Percentiles rank a stretch among this genome's conserved stretches.
phyloP scores from a whole-genome alignment of 2,113 vertebrate genomes.

The Hyperoodon ampullatus region DNA sequence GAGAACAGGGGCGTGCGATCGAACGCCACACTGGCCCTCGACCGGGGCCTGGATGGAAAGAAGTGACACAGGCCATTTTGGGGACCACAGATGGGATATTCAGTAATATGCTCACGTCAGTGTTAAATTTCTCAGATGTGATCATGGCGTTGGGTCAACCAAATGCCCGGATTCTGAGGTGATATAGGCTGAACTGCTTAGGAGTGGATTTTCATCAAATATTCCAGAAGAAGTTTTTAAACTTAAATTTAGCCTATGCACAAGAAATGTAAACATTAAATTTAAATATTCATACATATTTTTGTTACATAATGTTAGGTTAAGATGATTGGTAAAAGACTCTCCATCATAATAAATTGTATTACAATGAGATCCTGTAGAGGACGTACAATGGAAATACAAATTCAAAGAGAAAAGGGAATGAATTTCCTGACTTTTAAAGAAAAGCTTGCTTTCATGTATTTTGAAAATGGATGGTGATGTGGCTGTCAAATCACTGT shows the following conservation, averaged over 20 bases:
- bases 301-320: not conserved
- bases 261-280: not conserved
- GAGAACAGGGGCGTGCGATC: not conserved
- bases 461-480: not conserved
- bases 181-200: not conserved
- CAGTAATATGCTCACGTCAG: fast-evolving
- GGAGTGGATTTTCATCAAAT: not conserved
- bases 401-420: not conserved
- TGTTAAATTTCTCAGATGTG: not conserved
- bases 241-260: not conserved
- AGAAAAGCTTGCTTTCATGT: not conserved
- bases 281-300: not conserved
- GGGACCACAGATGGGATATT: not conserved
- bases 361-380: not conserved
- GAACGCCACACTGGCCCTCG: fast-evolving
- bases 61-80: not conserved
- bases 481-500: not conserved
- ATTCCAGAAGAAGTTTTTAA: not conserved
- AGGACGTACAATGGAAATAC: not conserved
- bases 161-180: not conserved
- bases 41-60: not conserved
- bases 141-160: not conserved
- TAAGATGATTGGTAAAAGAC: not conserved
- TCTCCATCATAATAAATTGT: not conserved
- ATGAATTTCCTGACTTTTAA: not conserved